phyloP scores from a whole-genome alignment of 2,888 invertebrate species.

The Cenopis cana region DNA sequence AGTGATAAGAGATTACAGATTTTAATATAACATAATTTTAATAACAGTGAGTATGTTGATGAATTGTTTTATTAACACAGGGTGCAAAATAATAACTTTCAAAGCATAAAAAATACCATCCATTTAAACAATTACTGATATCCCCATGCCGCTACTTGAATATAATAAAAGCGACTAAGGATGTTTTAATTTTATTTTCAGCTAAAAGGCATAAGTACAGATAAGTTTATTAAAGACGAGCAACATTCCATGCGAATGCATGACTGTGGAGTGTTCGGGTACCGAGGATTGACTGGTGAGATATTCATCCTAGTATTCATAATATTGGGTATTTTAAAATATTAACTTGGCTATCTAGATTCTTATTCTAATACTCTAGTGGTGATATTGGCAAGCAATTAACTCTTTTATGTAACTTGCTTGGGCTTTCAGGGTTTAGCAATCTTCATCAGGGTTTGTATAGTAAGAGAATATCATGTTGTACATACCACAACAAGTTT shows the following conservation, averaged over 20 bases:
- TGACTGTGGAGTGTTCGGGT: conserved; percentile 91
- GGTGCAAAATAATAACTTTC: too few species aligned
- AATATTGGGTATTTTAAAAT: not conserved
- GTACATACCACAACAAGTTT: not conserved
- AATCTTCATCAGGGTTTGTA: too few species aligned
- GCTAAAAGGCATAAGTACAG: conserved; percentile 90
- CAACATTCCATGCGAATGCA: conserved; percentile 89
- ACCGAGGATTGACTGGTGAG: conserved; percentile 90
- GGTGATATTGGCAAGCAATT: not conserved
- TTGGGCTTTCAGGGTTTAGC: conserved; percentile 6
- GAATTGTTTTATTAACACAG: too few species aligned
- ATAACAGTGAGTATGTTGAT: too few species aligned
- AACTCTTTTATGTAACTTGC: conserved; percentile 4
- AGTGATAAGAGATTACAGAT: too few species aligned
- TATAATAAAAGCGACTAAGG: too few species aligned
- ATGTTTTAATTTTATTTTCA: conserved; percentile 54
- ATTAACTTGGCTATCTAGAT: conserved; percentile 2
- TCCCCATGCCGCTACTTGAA: not conserved
- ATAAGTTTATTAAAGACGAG: conserved; percentile 90
- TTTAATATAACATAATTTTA: too few species aligned
- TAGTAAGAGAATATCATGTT: not conserved
- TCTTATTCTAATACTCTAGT: not conserved
- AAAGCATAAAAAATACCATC: too few species aligned
- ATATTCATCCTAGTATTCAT: not conserved
- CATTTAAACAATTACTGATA: not conserved